A percentile compares a stretch with the other conserved stretches of the same genome.
Evolutionary conservation across 2,888 invertebrate species (phyloP).

Genomic region (Drosophila paranaensis): DNA sequence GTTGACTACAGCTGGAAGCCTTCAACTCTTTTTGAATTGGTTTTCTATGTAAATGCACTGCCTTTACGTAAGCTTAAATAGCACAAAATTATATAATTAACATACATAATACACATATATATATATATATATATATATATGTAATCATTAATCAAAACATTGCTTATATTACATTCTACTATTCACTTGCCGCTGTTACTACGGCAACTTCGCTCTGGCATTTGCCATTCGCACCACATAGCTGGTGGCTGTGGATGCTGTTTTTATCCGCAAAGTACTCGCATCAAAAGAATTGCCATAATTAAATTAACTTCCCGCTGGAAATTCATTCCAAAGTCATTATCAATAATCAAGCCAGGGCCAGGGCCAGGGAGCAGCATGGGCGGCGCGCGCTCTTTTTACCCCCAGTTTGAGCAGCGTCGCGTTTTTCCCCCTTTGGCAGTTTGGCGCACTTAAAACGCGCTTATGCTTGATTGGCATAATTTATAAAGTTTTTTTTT

Average conservation of each 20-base stretch:
- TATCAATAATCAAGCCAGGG: slow-evolving; percentile 68
- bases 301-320: slow-evolving; percentile 73
- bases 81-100: background rate
- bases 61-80: background rate
- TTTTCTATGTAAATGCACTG: background rate
- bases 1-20: background rate
- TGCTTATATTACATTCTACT: slow-evolving; percentile 20
- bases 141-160: slow-evolving; percentile 23
- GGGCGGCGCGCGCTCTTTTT: slow-evolving; percentile 17
- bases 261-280: slow-evolving; percentile 27
- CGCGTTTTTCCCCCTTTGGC: slow-evolving; percentile 40
- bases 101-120: background rate
- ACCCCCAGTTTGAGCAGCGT: slow-evolving; percentile 8
- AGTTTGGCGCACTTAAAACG: slow-evolving; percentile 71
- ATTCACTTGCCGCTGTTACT: background rate
- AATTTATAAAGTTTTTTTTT: slow-evolving; percentile 72
- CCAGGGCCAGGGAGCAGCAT: slow-evolving; percentile 10
- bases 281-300: slow-evolving; percentile 66
- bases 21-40: background rate
- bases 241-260: slow-evolving; percentile 9
- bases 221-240: slow-evolving; percentile 34
- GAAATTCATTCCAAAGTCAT: slow-evolving; percentile 76
- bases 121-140: background rate
- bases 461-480: slow-evolving; percentile 76
- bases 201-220: slow-evolving; percentile 4